Percentiles rank a stretch among this genome's conserved stretches.
Conservation (phyloP, 1,140 invertebrate genomes). For the Aphelenchoides fujianensis region DNA sequence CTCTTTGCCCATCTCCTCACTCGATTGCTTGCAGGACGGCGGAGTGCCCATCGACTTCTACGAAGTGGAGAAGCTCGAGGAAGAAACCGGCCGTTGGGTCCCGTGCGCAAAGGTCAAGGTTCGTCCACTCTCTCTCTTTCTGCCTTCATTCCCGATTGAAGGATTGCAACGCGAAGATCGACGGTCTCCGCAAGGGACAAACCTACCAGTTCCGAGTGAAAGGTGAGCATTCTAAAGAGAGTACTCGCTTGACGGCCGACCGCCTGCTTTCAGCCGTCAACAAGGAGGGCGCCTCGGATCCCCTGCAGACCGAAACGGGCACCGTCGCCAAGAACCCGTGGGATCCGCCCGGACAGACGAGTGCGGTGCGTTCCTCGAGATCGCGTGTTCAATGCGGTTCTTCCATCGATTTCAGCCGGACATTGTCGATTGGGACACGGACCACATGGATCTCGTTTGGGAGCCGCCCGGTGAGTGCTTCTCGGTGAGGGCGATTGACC, state of each 20-base stretch:
- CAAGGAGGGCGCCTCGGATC: conserved; percentile 94
- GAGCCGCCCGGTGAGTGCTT: conserved; percentile 71
- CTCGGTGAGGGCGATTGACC: background rate
- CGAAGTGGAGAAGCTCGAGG: conserved; percentile 87
- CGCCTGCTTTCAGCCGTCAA: conserved; percentile 70
- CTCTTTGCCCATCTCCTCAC: conserved; percentile 60
- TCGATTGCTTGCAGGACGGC: conserved; percentile 77
- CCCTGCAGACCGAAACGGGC: conserved; percentile 80
- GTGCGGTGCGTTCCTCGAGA: conserved; percentile 84
- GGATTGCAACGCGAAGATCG: conserved; percentile 73
- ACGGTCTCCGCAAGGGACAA: conserved; percentile 89
- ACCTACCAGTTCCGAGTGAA: conserved; percentile 97
- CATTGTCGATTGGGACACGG: conserved; percentile 77
- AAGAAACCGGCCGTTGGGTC: conserved; percentile 63
- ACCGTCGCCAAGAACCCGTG: conserved; percentile 94
- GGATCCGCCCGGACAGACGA: conserved; percentile 78
- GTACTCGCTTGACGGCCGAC: too few relatives aligned
- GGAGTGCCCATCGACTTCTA: conserved; percentile 88
- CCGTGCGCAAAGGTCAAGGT: conserved; percentile 58
- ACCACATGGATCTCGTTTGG: conserved; percentile 84
- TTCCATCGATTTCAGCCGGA: too few relatives aligned
- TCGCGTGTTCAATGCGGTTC: conserved; percentile 66
- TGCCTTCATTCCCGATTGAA: conserved; percentile 17
- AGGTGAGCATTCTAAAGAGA: conserved; percentile 70
- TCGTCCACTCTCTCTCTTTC: background rate